These are phyloP conservation scores for Drosophila prolongata DNA, from an alignment of 2,888 invertebrate species.

Conservation along the genomic window DNA sequence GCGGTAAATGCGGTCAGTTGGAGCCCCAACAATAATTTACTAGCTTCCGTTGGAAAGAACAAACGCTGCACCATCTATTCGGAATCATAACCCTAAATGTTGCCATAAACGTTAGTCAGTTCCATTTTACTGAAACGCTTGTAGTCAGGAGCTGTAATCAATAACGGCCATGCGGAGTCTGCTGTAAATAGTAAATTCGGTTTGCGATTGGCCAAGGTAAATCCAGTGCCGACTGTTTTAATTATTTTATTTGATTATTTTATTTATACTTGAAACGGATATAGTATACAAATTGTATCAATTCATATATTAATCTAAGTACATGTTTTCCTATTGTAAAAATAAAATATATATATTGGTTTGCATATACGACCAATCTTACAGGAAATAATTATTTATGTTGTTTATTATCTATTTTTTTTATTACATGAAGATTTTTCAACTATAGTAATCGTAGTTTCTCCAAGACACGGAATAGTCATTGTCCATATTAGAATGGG, in stretches of 20 bases:
- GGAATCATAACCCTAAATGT: conserved; percentile 85
- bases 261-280: conserved; percentile 37
- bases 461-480: too few relatives aligned
- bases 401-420: neutral
- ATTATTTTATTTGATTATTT: conserved; percentile 37
- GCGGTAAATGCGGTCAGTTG: conserved; percentile 95
- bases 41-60: conserved; percentile 93
- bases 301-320: conserved; percentile 35
- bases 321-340: conserved; percentile 41
- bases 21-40: conserved; percentile 92
- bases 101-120: conserved; percentile 39
- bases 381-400: neutral
- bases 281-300: conserved; percentile 44
- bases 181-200: conserved; percentile 35
- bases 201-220: conserved; percentile 20
- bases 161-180: conserved; percentile 34
- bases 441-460: too few relatives aligned
- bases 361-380: conserved; percentile 21
- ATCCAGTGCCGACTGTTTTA: conserved; percentile 28
- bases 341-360: conserved; percentile 25
- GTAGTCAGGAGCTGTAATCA: conserved; percentile 31
- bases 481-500: neutral
- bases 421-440: neutral
- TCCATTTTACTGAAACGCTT: conserved; percentile 35
- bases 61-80: conserved; percentile 94